A percentile compares a stretch with the other conserved stretches of the same genome.
Evolutionary conservation across 2,888 invertebrate species (phyloP).

Genomic region (Cataglyphis livida): DNA sequence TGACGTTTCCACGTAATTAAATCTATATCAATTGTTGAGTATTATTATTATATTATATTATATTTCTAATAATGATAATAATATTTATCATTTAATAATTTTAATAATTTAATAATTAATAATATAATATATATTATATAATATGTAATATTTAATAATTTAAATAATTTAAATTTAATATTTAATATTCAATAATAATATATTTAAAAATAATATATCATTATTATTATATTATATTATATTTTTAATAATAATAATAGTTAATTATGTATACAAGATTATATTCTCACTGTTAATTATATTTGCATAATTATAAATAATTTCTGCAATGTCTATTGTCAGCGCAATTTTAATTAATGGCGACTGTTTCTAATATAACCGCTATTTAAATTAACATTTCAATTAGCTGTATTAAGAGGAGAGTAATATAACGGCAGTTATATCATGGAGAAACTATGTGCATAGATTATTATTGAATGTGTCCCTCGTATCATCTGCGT

Average conservation of each 20-base stretch:
- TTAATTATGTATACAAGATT: neutral
- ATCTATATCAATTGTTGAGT: neutral
- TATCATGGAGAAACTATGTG: neutral
- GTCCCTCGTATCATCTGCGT: neutral
- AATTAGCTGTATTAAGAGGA: neutral
- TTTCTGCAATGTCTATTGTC: neutral
- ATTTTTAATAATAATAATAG: neutral
- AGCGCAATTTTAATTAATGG: neutral
- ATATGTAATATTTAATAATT: no score
- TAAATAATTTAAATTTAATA: no score
- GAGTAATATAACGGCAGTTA: neutral
- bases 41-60: neutral
- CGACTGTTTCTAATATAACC: neutral
- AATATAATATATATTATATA: no score
- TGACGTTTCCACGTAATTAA: neutral
- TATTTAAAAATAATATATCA: neutral
- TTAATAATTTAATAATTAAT: no score
- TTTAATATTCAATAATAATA: no score
- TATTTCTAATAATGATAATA: neutral
- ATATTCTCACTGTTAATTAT: neutral
- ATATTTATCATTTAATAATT: no score
- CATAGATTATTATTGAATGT: neutral
- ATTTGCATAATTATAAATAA: constrained; percentile 5
- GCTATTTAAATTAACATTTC: neutral
- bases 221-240: neutral